Base-by-base conservation (phyloP, 2,797 vertebrate species). In the Bradypus variegatus region DNA sequence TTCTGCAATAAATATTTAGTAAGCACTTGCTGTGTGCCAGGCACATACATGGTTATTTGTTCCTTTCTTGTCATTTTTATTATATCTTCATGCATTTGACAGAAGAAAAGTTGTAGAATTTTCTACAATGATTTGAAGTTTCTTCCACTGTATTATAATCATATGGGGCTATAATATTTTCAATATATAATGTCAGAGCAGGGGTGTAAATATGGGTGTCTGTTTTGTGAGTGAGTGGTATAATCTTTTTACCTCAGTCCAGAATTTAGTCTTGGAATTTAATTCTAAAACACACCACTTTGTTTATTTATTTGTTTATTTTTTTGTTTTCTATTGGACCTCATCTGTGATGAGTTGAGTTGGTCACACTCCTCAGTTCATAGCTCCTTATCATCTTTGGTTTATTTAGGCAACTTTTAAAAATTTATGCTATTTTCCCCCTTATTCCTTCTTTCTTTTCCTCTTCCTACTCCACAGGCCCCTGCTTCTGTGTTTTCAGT, bases 241-340 rank as follows among this genome's bases (percentile, higher is more conserved):
- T 87, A 90, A 85, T 76, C 79, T 27, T 93, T 92, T 79, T 0
- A 19, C 89, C 95, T 95, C 80, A 73, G 88, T 92, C 93, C 53
- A 73, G 62, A 62, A 36, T 38, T 29, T 15, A 70, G 70, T 85
- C 82, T 89, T 84, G 58, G 88, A 91, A 93, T 95, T 94, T 95
- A 95, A 95, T 96, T 96, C 92, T 89, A 88, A 94, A 96, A 92
- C 78, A 86, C 16, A 36, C 81, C 53, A 12, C 88, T 95, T 95
- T 86, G 69, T 73, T 64, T 25, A n/a, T 41, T 75, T 38, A 31
- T 67, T 86, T 64, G 50, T 50, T 86, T 69, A 16, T 38, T 18
- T 11, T 64, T 58, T 25, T 73, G 60, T 79, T 83, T 84, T 76
- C 77, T 85, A 2, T 53, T 23, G 29, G 41, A 45, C 53, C 60